phyloP scores from a whole-genome alignment of 2,113 vertebrate species.

The Epinephelus cyanopodus region DNA sequence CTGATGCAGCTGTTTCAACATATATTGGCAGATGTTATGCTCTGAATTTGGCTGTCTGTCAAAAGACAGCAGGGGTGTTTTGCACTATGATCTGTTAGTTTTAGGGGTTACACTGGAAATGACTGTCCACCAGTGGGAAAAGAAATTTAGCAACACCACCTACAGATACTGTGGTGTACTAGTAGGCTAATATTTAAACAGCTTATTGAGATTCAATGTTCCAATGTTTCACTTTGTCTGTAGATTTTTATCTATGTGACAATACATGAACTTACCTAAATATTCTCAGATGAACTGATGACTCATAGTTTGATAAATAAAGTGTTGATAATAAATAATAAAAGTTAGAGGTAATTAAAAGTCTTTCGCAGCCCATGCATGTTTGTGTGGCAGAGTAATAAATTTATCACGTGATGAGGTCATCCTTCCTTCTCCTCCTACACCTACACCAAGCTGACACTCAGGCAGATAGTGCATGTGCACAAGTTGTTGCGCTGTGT shows the following conservation, averaged over 20 bases:
- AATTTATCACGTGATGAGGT: slow-evolving; percentile 19
- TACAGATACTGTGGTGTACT: no score
- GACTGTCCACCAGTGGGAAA: not conserved
- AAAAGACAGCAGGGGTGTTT: slow-evolving; percentile 1
- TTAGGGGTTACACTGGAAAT: not conserved
- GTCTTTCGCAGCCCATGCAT: not conserved
- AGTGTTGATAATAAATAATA: not conserved
- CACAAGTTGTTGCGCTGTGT: not conserved
- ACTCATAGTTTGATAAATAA: no score
- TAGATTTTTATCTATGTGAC: no score
- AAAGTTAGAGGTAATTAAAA: not conserved
- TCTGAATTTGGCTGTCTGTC: slow-evolving; percentile 1
- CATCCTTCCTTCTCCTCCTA: not conserved
- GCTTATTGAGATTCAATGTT: no score
- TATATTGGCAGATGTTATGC: not conserved
- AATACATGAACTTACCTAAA: no score
- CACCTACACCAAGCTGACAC: not conserved
- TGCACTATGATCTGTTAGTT: slow-evolving; percentile 5
- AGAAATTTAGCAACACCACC: not conserved
- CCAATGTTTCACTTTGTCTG: no score
- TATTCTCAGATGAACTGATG: no score
- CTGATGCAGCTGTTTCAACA: not conserved
- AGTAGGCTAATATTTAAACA: no score
- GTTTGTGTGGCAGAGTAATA: not conserved
- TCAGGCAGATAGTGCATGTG: not conserved